phyloP scores from a whole-genome alignment of 2,797 vertebrate genomes.

The Anguilla pacifica region DNA sequence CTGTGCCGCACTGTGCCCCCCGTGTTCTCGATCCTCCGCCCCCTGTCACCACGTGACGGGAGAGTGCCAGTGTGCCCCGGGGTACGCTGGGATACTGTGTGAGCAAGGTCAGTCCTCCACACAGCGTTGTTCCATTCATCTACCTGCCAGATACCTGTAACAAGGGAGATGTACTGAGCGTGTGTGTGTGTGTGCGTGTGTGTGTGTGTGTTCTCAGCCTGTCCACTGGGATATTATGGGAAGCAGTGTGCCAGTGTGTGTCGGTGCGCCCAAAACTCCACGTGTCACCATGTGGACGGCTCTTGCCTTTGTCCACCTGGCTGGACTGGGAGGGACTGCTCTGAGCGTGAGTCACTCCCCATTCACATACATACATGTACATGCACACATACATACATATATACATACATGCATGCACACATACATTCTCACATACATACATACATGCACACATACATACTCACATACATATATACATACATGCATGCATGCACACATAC shows the following conservation, averaged over 20 bases:
- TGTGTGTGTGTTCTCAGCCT: conserved; percentile 65
- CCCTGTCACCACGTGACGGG: conserved; percentile 86
- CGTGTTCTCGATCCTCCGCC: conserved; percentile 81
- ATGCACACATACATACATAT: neutral
- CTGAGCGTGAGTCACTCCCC: conserved; percentile 69
- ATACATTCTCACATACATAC: neutral
- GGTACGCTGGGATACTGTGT: conserved; percentile 85
- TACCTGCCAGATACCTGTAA: neutral
- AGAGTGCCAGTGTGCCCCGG: conserved; percentile 82
- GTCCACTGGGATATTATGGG: conserved; percentile 79
- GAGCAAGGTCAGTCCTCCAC: conserved; percentile 80
- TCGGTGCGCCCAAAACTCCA: conserved; percentile 78
- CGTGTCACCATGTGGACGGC: conserved; percentile 80
- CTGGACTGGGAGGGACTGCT: conserved; percentile 79
- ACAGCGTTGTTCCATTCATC: neutral
- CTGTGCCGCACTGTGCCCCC: conserved; percentile 82
- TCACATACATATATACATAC: conserved; percentile 50
- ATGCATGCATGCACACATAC: conserved; percentile 39
- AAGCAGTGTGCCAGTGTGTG: conserved; percentile 79
- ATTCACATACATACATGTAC: neutral
- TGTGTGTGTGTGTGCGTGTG: neutral
- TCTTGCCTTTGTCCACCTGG: conserved; percentile 81
- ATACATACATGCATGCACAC: neutral
- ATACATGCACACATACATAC: conserved; percentile 37
- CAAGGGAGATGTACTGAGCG: neutral